A percentile compares a stretch with the other conserved stretches of the same genome.
phyloP scores from a whole-genome alignment of 1,140 invertebrate species.

The Chlorops oryzae region DNA sequence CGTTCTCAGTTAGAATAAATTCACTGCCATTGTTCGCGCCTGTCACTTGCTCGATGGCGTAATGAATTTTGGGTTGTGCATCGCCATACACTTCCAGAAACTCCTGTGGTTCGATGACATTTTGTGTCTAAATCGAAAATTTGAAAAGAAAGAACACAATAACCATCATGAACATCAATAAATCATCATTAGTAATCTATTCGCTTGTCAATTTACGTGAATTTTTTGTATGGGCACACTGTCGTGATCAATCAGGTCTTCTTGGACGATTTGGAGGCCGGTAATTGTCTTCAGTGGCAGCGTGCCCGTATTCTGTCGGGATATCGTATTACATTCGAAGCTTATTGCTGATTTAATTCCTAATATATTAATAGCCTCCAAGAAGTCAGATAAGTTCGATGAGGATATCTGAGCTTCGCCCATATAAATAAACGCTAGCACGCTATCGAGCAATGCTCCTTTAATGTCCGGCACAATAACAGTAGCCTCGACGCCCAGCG shows the following conservation, averaged over 20 bases:
- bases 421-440: slow-evolving; percentile 42
- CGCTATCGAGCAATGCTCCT: slow-evolving; percentile 33
- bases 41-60: slow-evolving; percentile 41
- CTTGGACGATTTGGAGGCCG: slow-evolving; percentile 30
- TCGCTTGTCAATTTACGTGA: slow-evolving; percentile 4
- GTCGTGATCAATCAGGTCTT: slow-evolving; percentile 32
- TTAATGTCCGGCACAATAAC: slow-evolving; percentile 41
- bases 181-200: neutral
- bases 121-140: slow-evolving; percentile 12
- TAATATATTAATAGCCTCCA: slow-evolving; percentile 40
- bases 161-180: neutral
- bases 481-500: slow-evolving; percentile 34
- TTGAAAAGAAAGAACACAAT: neutral
- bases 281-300: slow-evolving; percentile 24
- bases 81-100: slow-evolving; percentile 35
- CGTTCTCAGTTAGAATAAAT: slow-evolving; percentile 39
- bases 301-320: neutral
- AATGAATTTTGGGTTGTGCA: slow-evolving; percentile 36
- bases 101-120: slow-evolving; percentile 15
- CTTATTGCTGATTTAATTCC: slow-evolving; percentile 44
- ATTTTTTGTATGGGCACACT: slow-evolving; percentile 6
- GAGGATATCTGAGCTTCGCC: slow-evolving; percentile 37
- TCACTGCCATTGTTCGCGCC: slow-evolving; percentile 30
- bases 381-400: slow-evolving; percentile 32
- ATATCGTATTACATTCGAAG: slow-evolving; percentile 35